Base-by-base conservation (phyloP, 2,888 invertebrate genomes). In the Lithophane socia region DNA sequence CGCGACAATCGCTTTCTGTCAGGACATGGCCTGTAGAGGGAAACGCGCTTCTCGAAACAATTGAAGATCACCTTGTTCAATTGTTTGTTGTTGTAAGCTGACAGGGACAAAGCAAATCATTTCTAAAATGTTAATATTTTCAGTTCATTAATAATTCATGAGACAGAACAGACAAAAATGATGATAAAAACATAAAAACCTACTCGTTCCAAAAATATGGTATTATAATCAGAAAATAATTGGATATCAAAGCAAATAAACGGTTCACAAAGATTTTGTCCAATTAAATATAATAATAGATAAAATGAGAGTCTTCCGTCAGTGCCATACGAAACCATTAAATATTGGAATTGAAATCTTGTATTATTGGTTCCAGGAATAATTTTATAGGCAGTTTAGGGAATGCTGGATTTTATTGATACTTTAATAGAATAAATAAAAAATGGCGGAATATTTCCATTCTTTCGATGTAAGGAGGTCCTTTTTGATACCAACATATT, bases 221-320 rank as follows among this genome's bases (percentile, higher is more conserved):
- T 78, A 87, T 80, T 79, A 68, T 84, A 56, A 86, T 74, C 74
- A 77, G 18, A 81, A 84, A 81, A 79, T 88, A 88, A 88, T 88
- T 88, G 87, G 79, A 84, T 64, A 73, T 75, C 77, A 47, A 73
- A 84, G 75, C 44, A 73, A 75, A 81, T 75, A 77, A 80, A 82
- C 18, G 65, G 60, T 67, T 69, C 61, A 63, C 80, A 79, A 80
- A 73, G 79, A 82, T 83, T 78, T 85, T 74, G 37, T 79, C 79
- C 87, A 88, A 88, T 88, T 87, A 87, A 84, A 75, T 83, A 79
- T 79, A 88, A 87, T 84, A 88, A 85, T 82, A 71, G 61, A 79
- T n/a, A 76, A 79, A 77, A 85, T 79, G 70, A 75, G 75, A 71
- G n/a, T 52, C 47, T 66, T 68, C 66, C 65, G 67, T 74, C 82